Conservation (phyloP, 2,113 vertebrate species). For the Lonchura striata region DNA sequence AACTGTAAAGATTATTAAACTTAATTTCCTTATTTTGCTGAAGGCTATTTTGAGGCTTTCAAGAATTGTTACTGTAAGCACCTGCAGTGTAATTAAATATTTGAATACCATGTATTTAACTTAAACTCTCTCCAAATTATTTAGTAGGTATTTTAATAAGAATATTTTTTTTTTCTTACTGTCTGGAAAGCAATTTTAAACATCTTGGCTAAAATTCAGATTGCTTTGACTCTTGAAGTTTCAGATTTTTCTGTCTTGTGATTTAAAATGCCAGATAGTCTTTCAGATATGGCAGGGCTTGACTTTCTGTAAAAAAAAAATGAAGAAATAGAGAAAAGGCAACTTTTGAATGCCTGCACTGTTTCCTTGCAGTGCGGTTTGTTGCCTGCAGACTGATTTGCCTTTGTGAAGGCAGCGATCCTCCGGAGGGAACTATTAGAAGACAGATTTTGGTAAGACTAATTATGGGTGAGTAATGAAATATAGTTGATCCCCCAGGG, state of each 20-base stretch:
- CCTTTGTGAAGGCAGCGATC: slow-evolving; percentile 72
- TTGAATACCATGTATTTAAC: background rate
- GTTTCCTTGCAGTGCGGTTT: slow-evolving; percentile 79
- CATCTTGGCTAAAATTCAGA: background rate
- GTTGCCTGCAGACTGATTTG: slow-evolving; percentile 81
- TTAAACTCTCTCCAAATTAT: background rate
- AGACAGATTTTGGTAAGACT: slow-evolving; percentile 86
- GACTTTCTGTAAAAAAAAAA: background rate
- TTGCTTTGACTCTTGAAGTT: background rate
- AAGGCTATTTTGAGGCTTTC: slow-evolving; percentile 8
- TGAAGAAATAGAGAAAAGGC: background rate
- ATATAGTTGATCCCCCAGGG: background rate
- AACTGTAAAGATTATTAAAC: slow-evolving; percentile 8
- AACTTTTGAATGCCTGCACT: background rate
- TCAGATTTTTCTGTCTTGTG: background rate
- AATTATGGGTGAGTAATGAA: background rate
- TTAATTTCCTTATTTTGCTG: slow-evolving; percentile 10
- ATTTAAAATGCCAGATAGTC: background rate
- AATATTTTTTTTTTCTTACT: background rate
- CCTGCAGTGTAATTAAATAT: slow-evolving; percentile 31
- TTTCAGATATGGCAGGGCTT: background rate
- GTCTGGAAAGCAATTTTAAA: background rate
- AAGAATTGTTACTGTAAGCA: background rate
- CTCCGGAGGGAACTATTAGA: slow-evolving; percentile 76
- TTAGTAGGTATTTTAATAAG: slow-evolving; percentile 11